Conservation (phyloP, 2,113 vertebrate species). For the Pungitius pungitius region DNA sequence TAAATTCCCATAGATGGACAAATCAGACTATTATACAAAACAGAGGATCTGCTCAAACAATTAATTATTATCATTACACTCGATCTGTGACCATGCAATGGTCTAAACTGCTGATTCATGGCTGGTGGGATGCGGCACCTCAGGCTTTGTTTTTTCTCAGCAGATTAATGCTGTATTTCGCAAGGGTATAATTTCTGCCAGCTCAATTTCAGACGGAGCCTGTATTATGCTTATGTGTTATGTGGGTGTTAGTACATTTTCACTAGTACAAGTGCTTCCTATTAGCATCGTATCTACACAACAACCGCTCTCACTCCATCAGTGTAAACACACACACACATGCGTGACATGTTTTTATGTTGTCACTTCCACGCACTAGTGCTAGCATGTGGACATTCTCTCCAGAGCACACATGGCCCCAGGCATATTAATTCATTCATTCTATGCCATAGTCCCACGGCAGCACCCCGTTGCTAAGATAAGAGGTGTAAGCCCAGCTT, state of each 20-base stretch:
- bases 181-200: neutral
- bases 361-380: conserved; percentile 13
- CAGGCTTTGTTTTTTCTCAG: neutral
- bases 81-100: neutral
- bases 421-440: conserved; percentile 39
- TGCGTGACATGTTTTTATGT: conserved; percentile 12
- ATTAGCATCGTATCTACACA: conserved; percentile 19
- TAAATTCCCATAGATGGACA: neutral
- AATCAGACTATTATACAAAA: neutral
- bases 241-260: neutral
- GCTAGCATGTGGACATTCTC: conserved; percentile 35
- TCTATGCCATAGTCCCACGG: conserved; percentile 42
- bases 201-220: too few species aligned
- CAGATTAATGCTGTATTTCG: neutral
- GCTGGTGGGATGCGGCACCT: neutral
- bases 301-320: neutral
- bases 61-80: neutral
- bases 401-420: conserved; percentile 35
- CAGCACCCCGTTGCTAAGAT: conserved; percentile 56
- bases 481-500: conserved; percentile 44
- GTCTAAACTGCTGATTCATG: neutral
- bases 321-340: neutral
- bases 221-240: neutral
- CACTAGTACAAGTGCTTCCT: neutral
- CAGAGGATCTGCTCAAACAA: neutral